Conservation (phyloP, 2,888 invertebrate species). For the Girardia tigrina region DNA sequence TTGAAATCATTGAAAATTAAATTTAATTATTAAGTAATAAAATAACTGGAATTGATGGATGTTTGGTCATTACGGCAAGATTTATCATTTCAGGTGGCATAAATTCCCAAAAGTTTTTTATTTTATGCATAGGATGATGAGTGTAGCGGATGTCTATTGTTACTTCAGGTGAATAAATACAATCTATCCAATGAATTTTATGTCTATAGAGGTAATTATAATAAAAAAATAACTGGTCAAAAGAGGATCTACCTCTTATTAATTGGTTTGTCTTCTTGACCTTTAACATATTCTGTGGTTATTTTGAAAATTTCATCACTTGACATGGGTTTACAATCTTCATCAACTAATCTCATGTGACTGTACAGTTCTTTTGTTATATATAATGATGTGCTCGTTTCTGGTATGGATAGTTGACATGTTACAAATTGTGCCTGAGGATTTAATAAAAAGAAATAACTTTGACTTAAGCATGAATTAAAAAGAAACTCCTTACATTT, state of each 20-base stretch:
- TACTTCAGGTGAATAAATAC: constrained; percentile 85
- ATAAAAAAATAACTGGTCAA: background rate
- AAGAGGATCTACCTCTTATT: background rate
- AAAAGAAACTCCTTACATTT: constrained; percentile 54
- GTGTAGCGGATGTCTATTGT: constrained; percentile 75
- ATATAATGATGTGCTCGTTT: constrained; percentile 31
- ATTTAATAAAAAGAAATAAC: background rate
- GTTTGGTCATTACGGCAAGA: background rate
- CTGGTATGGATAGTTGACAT: constrained; percentile 30
- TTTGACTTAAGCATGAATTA: background rate
- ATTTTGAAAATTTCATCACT: background rate
- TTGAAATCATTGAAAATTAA: background rate
- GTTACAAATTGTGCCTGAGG: background rate
- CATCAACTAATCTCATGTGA: constrained; percentile 31
- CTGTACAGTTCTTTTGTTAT: constrained; percentile 29
- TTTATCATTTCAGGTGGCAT: constrained; percentile 19
- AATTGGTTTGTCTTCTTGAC: background rate
- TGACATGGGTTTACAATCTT: background rate
- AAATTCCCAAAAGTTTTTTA: constrained; percentile 53
- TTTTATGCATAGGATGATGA: constrained; percentile 77
- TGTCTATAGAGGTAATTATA: background rate
- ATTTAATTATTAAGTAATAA: background rate
- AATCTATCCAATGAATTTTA: constrained; percentile 65
- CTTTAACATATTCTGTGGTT: background rate
- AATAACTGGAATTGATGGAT: background rate